A percentile compares a stretch with the other conserved stretches of the same genome.
Conservation (phyloP, 2,888 invertebrate genomes). For the Sarcophaga variegata region DNA sequence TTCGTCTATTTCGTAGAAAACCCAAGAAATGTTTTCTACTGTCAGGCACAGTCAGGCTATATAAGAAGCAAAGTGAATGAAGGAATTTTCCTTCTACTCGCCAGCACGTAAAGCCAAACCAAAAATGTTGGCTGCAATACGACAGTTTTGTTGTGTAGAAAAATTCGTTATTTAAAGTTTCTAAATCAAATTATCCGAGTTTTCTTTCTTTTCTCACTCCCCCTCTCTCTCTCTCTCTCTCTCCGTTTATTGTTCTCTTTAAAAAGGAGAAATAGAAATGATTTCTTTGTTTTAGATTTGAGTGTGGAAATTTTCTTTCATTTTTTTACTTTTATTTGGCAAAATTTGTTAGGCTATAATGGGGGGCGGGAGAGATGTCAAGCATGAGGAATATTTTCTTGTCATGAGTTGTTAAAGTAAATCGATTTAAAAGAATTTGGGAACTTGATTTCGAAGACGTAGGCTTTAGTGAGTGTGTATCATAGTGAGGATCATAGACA, state of each 20-base stretch:
- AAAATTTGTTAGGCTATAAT: too few species aligned
- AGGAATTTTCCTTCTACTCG: conserved; percentile 6
- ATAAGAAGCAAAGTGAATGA: conserved; percentile 22
- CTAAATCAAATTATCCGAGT: conserved; percentile 62
- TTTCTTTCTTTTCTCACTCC: background rate
- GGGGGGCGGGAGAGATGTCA: too few species aligned
- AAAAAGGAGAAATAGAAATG: background rate
- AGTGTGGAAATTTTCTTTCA: too few species aligned
- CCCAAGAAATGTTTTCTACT: conserved; percentile 38
- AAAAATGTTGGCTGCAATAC: background rate
- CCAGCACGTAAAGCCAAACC: conserved; percentile 40
- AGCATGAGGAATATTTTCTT: too few species aligned
- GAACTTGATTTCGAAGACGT: too few species aligned
- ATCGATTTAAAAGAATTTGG: too few species aligned
- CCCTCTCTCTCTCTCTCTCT: background rate
- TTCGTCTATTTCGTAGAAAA: conserved; percentile 41
- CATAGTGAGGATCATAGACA: too few species aligned
- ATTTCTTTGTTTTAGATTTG: background rate
- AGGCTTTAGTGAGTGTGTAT: too few species aligned
- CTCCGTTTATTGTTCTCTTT: background rate
- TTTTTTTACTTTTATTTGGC: too few species aligned
- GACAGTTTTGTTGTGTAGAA: conserved; percentile 32
- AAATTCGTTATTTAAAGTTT: conserved; percentile 66
- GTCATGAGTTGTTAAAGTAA: too few species aligned
- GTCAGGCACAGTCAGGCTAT: conserved; percentile 45